These are phyloP conservation scores for Temnothorax curvispinosus DNA, from an alignment of 1,140 invertebrate genomes.

Conservation along the genomic window DNA sequence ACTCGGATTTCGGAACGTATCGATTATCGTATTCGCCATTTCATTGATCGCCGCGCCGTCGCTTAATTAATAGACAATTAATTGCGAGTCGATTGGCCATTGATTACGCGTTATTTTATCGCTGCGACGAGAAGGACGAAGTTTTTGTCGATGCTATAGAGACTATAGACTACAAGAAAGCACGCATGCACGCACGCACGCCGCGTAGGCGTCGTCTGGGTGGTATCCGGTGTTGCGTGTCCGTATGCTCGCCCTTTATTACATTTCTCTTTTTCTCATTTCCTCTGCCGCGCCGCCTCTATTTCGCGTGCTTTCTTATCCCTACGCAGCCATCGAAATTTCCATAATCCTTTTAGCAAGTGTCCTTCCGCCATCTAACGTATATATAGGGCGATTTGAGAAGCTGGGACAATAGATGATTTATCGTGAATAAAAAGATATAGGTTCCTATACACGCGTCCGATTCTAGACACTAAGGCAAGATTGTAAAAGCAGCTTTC, in stretches of 20 bases:
- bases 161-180: background rate
- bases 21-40: background rate
- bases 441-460: background rate
- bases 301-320: slow-evolving; percentile 33
- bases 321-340: slow-evolving; percentile 8
- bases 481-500: background rate
- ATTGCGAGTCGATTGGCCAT: slow-evolving; percentile 12
- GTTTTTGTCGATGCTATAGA: slow-evolving; percentile 19
- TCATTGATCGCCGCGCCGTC: background rate
- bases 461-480: background rate
- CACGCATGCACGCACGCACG: slow-evolving; percentile 61
- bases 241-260: slow-evolving; percentile 54
- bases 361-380: background rate
- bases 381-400: background rate
- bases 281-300: background rate
- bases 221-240: slow-evolving; percentile 84
- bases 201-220: slow-evolving; percentile 79
- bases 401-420: background rate
- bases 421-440: background rate
- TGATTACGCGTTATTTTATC: slow-evolving; percentile 23
- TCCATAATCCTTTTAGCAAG: slow-evolving; percentile 5
- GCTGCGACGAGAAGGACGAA: slow-evolving; percentile 4
- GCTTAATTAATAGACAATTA: background rate
- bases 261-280: slow-evolving; percentile 43
- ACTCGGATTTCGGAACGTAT: background rate